A percentile compares a stretch with the other conserved stretches of the same genome.
Conservation (phyloP, 2,888 invertebrate species). For the Lycia hirtaria region DNA sequence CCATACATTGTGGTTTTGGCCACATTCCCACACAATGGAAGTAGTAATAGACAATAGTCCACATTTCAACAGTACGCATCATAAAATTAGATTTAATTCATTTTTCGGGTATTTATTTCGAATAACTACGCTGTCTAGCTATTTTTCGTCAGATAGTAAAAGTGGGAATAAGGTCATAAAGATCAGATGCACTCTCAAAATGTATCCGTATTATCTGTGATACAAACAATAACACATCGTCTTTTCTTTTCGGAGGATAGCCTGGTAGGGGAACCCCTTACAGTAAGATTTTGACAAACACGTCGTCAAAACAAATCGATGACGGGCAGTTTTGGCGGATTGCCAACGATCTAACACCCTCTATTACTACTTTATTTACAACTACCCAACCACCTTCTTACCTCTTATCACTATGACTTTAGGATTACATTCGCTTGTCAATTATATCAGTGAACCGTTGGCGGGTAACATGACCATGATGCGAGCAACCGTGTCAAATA, state of each 20-base stretch:
- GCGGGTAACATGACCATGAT: constrained; percentile 65
- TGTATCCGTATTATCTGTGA: too few relatives aligned
- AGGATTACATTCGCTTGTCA: constrained; percentile 39
- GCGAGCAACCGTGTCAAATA: constrained; percentile 68
- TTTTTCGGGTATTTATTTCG: too few relatives aligned
- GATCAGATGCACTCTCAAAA: too few relatives aligned
- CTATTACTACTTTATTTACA: constrained; percentile 30
- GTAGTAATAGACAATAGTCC: too few relatives aligned
- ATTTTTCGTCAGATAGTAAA: too few relatives aligned
- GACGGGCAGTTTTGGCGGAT: constrained; percentile 48
- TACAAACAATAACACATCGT: neutral
- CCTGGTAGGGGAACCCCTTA: neutral
- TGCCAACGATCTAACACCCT: constrained; percentile 52
- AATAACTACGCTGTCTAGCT: too few relatives aligned
- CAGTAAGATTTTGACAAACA: neutral
- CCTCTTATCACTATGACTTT: constrained; percentile 26
- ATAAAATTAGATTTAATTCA: too few relatives aligned
- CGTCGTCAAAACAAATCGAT: constrained; percentile 1
- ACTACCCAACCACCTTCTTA: constrained; percentile 1
- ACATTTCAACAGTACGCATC: too few relatives aligned
- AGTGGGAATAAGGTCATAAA: too few relatives aligned
- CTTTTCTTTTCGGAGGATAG: too few relatives aligned
- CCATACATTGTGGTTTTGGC: too few relatives aligned
- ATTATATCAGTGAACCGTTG: constrained; percentile 35
- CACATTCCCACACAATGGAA: too few relatives aligned